Base-by-base conservation (phyloP, 1,140 invertebrate species). In the Phthorimaea operculella region DNA sequence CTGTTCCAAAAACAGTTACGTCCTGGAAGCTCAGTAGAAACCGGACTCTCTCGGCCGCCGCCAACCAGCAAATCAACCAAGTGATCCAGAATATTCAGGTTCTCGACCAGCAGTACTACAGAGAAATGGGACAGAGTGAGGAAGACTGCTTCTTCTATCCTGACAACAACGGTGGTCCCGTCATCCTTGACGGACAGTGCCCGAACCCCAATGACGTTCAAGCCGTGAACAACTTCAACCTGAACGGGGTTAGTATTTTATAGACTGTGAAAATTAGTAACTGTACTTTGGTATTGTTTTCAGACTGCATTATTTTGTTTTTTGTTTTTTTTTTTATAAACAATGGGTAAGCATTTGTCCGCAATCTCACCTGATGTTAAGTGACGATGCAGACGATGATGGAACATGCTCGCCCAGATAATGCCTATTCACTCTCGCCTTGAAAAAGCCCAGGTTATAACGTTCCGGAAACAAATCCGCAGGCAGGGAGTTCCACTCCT, bases 91-190 rank as follows among this genome's bases (percentile, higher is more conserved):
- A 53, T 0, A 55, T 80, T 1, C 67, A 60, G 51, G 79, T 80
- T 1, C 64, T 83, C 0, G 16, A 59, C 9, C 55, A 76, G 52
- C 57, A 73, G 4, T 83, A 79, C 33, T 83, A 66, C 48, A 33
- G 60, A 6, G 4, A 34, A 6, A 60, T 72, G 55, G 62, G 60
- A 0, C 81, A 84, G 10, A 63, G 57, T 3, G 71, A 70, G 6
- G 67, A 70, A 0, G 60, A 69, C 33, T 84, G 81, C 54, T 82
- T 82, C 76, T 82, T 60, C 56, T 82, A 82, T 33, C 81, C 79
- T 6, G 66, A 79, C 39, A 78, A 77, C 16, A 52, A 72, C 6
- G 81, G 76, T 1, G 81, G 77, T 5, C 72, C 72, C 7, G 75
- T 82, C 0, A 47, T 76, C 14, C 55, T 76, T 6, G 8, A 60